These are phyloP conservation scores for Zoanthus sociatus DNA, from an alignment of 92 coral and sea anemone genomes.

Conservation along the genomic window DNA sequence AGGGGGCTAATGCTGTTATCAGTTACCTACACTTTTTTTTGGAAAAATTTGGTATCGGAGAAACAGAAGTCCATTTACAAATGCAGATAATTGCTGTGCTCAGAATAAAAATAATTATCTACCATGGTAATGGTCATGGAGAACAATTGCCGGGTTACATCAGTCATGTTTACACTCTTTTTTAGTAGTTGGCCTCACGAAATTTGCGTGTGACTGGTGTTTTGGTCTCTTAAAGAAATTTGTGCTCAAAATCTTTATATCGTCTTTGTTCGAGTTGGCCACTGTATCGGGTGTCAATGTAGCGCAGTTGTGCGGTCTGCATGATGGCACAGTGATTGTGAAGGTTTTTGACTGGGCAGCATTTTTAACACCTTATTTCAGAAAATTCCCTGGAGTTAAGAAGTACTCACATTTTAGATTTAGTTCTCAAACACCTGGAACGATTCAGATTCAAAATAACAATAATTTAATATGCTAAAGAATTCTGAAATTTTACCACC, in stretches of 20 bases:
- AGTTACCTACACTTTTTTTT: constrained; percentile 45
- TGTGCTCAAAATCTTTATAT: constrained; percentile 20
- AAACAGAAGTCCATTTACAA: neutral
- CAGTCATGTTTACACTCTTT: constrained; percentile 30
- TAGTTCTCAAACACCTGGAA: constrained; percentile 17
- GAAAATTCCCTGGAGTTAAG: constrained; percentile 26
- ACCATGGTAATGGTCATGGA: constrained; percentile 53
- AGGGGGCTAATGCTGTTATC: constrained; percentile 58
- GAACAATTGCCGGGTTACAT: constrained; percentile 41
- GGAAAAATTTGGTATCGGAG: too few relatives aligned
- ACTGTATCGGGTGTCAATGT: constrained; percentile 6
- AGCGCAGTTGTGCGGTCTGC: constrained; percentile 11
- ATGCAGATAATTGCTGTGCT: constrained; percentile 47
- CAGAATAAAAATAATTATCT: constrained; percentile 47
- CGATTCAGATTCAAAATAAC: constrained; percentile 21
- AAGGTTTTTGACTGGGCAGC: constrained; percentile 52
- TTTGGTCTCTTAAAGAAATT: constrained; percentile 41
- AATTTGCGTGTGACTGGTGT: constrained; percentile 50
- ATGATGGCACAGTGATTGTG: constrained; percentile 15
- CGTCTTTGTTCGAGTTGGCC: constrained; percentile 48
- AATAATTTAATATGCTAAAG: constrained; percentile 12
- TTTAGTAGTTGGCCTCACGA: constrained; percentile 49
- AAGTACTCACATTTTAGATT: constrained; percentile 46
- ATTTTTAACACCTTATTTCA: constrained; percentile 31
- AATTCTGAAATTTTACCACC: constrained; percentile 1